phyloP scores from a whole-genome alignment of 1,140 invertebrate genomes.

The Bathynomus jamesi region DNA sequence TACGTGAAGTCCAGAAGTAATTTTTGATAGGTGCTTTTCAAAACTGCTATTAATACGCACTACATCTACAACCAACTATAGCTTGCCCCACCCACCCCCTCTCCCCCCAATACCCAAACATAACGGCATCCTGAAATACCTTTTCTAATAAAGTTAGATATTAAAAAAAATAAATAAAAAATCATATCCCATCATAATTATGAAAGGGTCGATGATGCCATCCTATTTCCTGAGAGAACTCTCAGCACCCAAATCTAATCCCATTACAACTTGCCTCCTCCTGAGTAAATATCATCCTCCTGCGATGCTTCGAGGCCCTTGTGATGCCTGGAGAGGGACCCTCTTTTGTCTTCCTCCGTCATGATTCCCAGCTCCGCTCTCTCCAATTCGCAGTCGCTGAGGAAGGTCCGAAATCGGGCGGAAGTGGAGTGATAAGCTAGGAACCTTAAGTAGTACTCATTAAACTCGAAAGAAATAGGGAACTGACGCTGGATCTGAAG shows the following conservation, averaged over 20 bases:
- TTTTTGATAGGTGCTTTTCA: too few species aligned
- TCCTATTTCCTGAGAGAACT: not conserved
- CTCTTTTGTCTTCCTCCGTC: slow-evolving; percentile 70
- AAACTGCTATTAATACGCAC: too few species aligned
- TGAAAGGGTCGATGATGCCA: not conserved
- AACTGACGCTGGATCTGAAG: slow-evolving; percentile 84
- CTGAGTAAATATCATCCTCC: slow-evolving; percentile 34
- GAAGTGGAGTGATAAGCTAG: slow-evolving; percentile 94
- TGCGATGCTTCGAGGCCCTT: slow-evolving; percentile 32
- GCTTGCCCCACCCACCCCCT: too few species aligned
- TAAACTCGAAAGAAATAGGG: slow-evolving; percentile 95
- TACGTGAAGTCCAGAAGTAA: too few species aligned
- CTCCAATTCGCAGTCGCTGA: slow-evolving; percentile 88
- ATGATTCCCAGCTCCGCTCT: slow-evolving; percentile 75
- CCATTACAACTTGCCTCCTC: too few species aligned
- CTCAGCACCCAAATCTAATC: too few species aligned
- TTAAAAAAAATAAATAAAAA: not conserved
- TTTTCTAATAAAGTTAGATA: not conserved
- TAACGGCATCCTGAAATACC: too few species aligned
- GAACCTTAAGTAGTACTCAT: slow-evolving; percentile 89
- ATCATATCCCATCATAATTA: not conserved
- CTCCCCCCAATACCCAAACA: too few species aligned
- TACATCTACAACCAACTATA: too few species aligned
- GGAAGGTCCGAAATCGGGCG: slow-evolving; percentile 90
- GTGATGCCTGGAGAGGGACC: slow-evolving; percentile 33